Evolutionary conservation across 2,113 vertebrate genomes (phyloP).

Genomic region (Circaetus gallicus): DNA sequence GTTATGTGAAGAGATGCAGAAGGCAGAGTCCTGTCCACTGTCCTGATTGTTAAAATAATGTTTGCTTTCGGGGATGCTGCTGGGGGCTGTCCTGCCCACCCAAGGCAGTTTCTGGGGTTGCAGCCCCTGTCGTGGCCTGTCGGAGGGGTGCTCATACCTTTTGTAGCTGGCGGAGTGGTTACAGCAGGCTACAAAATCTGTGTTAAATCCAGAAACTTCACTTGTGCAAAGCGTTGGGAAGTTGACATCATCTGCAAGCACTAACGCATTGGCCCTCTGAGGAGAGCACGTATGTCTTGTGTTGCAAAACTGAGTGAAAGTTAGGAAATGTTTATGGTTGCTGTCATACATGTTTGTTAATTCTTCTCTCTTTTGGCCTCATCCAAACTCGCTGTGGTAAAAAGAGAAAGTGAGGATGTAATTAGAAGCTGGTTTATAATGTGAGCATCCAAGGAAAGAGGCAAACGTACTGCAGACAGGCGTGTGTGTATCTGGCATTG

Average conservation of each 20-base stretch:
- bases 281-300: background rate
- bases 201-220: background rate
- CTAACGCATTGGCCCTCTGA: background rate
- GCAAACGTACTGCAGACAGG: background rate
- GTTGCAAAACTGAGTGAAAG: conserved; percentile 15
- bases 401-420: conserved; percentile 1
- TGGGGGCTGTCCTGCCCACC: background rate
- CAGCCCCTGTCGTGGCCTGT: rapidly evolving
- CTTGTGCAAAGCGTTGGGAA: background rate
- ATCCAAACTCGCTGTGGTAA: background rate
- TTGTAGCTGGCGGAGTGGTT: background rate
- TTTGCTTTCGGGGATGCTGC: background rate
- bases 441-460: background rate
- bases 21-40: background rate
- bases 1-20: background rate
- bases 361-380: background rate
- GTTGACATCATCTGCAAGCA: background rate
- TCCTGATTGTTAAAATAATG: background rate
- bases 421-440: background rate
- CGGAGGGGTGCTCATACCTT: rapidly evolving
- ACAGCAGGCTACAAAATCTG: background rate
- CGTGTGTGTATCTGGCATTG: background rate
- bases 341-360: background rate
- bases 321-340: background rate
- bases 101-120: background rate